Evolutionary conservation across 2,888 invertebrate genomes (phyloP).

Genomic region (Caenorhabditis doughertyi): DNA sequence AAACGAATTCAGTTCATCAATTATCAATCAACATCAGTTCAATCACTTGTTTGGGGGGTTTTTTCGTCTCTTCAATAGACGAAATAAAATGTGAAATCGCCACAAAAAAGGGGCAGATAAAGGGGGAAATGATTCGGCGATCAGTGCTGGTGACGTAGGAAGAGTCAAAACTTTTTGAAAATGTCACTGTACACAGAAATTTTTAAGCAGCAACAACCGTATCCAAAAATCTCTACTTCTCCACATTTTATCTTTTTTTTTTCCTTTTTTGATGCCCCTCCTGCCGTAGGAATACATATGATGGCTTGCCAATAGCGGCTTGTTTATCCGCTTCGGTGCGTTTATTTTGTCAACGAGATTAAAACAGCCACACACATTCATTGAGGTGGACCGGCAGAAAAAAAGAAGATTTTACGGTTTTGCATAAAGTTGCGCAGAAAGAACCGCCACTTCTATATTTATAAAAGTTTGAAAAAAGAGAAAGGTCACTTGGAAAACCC

Average conservation of each 20-base stretch:
- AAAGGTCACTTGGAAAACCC: too few relatives aligned
- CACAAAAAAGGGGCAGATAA: slow-evolving; percentile 13
- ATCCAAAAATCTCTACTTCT: not conserved
- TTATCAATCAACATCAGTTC: slow-evolving; percentile 35
- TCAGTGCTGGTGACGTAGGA: slow-evolving; percentile 37
- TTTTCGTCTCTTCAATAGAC: slow-evolving; percentile 16
- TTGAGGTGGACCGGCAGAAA: not conserved
- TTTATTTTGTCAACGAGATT: slow-evolving; percentile 64
- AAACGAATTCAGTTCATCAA: slow-evolving; percentile 39
- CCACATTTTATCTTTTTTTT: not conserved
- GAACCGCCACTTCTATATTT: too few relatives aligned
- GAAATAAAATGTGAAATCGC: slow-evolving; percentile 25
- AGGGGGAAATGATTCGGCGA: slow-evolving; percentile 52
- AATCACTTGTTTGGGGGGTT: slow-evolving; percentile 46
- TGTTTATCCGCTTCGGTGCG: slow-evolving; percentile 63
- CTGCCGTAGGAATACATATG: not conserved
- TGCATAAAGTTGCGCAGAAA: not conserved
- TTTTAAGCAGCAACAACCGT: slow-evolving; percentile 2
- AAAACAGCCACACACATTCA: slow-evolving; percentile 24
- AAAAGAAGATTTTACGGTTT: slow-evolving; percentile 10
- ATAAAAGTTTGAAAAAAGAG: too few relatives aligned
- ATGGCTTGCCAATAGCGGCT: slow-evolving; percentile 46
- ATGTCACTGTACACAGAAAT: slow-evolving; percentile 19
- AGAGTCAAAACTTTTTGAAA: not conserved
- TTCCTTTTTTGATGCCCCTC: too few relatives aligned